Percentiles rank a stretch among this genome's conserved stretches.
Evolutionary conservation across 1,140 invertebrate species (phyloP).

Genomic region (Bicyclus anynana): DNA sequence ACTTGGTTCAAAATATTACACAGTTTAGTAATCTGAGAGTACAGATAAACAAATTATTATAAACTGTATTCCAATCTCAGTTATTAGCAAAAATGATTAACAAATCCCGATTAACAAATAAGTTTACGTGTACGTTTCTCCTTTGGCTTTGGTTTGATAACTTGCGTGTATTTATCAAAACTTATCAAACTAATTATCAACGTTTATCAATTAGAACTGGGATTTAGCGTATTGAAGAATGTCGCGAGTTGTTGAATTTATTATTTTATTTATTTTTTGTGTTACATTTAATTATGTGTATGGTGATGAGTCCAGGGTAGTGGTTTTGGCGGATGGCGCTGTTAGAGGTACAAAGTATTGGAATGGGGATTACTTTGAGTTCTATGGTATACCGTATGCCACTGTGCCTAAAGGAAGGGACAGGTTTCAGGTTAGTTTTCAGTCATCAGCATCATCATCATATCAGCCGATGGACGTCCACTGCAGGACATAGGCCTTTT

Average conservation of each 20-base stretch:
- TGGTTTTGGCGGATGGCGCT: constrained; percentile 41
- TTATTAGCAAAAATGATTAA: neutral
- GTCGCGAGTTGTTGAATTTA: constrained; percentile 24
- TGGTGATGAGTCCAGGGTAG: constrained; percentile 30
- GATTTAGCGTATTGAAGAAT: constrained; percentile 22
- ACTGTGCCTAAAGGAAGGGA: constrained; percentile 50
- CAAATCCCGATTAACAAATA: neutral
- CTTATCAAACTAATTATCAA: constrained; percentile 23
- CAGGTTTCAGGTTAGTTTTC: constrained; percentile 48
- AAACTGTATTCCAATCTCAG: no score
- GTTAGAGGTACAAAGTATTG: constrained; percentile 57
- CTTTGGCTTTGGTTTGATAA: constrained; percentile 10
- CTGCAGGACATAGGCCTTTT: no score
- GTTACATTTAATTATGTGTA: constrained; percentile 32
- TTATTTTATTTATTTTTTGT: constrained; percentile 33
- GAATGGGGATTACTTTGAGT: constrained; percentile 62
- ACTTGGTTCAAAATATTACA: no score
- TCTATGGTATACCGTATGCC: constrained; percentile 61
- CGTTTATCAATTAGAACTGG: constrained; percentile 1
- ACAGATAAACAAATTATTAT: neutral
- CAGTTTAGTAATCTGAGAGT: no score
- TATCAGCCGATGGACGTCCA: no score
- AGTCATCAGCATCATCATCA: no score
- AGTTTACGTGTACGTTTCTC: constrained; percentile 16
- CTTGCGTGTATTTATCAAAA: constrained; percentile 6